phyloP scores from a whole-genome alignment of 2,113 vertebrate species.

The Oryzias woworae region DNA sequence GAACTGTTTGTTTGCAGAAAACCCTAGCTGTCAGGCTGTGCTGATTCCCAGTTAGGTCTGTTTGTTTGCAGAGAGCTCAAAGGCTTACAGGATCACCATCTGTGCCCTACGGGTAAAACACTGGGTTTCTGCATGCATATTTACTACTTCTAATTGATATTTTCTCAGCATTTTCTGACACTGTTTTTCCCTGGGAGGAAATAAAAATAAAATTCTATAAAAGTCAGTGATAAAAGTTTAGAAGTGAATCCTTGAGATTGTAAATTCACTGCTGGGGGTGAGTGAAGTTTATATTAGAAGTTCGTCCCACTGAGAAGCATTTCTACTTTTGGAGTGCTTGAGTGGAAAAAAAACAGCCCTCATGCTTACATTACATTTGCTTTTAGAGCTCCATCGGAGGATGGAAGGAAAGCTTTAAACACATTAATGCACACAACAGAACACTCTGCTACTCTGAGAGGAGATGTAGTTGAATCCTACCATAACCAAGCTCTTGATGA shows the following conservation, averaged over 20 bases:
- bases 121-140: background rate
- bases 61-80: conserved; percentile 21
- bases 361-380: conserved; percentile 20
- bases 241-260: too few species aligned
- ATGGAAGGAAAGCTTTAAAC: conserved; percentile 36
- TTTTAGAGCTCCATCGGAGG: conserved; percentile 41
- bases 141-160: too few species aligned
- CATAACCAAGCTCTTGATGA: conserved; percentile 34
- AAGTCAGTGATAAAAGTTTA: too few species aligned
- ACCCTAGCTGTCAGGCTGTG: background rate
- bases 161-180: too few species aligned
- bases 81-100: conserved; percentile 8
- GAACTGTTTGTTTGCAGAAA: background rate
- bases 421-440: conserved; percentile 47
- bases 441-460: conserved; percentile 25
- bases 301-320: background rate
- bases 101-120: conserved; percentile 9
- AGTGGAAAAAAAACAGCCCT: conserved; percentile 10
- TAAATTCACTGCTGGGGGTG: too few species aligned
- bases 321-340: background rate
- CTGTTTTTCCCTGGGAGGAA: too few species aligned
- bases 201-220: too few species aligned
- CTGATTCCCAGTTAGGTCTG: conserved; percentile 8
- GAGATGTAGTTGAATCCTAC: conserved; percentile 34
- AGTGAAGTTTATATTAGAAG: conserved; percentile 4